Base-by-base conservation (phyloP, 2,888 invertebrate species). In the Blastobasis adustella region DNA sequence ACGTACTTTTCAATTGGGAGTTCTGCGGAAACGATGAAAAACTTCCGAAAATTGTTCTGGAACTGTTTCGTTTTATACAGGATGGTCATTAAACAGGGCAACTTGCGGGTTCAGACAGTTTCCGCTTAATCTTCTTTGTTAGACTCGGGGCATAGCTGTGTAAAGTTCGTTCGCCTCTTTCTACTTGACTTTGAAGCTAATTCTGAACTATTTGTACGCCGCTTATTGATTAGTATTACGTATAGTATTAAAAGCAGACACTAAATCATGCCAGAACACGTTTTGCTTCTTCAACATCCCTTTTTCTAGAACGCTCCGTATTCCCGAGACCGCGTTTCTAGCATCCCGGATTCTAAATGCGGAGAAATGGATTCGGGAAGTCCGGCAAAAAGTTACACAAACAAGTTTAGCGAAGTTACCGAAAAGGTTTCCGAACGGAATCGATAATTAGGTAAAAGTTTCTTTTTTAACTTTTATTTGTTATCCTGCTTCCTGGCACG, bases 361-460 rank as follows among this genome's bases (percentile, higher is more conserved):
- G 23, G 23, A 23, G 23, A 75, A 73, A 79, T 71, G 76, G 79
- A 76, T 76, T 73, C 64, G 58, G 53, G 67, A 73, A 71, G 75
- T 76, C 57, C 61, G 58, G 58, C 65, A 69, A 71, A 59, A 79
- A 75, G 63, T 76, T 74, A 60, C 53, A 57, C 64, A 69, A 74
- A 72, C 69, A 76, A 77, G 67, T 73, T 74, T 61, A 54, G 61
- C 61, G 23, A 23, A 71, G 71, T 66, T 69, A 59, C 54, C 56
- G 53, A 57, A 64, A 71, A 70, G 74, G 70, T 71, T 72, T 67
- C 61, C 61, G 62, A 68, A 66, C 63, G 62, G 70, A 76, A 80
- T 81, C 71, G 69, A 75, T 79, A 80, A 82, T 81, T 80, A 76
- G 72, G 69, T 69, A 69, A 67, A 73, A 71, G 65, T 72, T 69